These are phyloP conservation scores for Danio rerio DNA, from an alignment of 2,113 vertebrate species.

Conservation along the genomic window GRCz12tu NC_133179.1:33550501-33551000, in stretches of 20 bases:
- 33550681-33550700: background rate
- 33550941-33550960: constrained; percentile 24
- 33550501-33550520: constrained; percentile 32
- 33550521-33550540: constrained; percentile 30
- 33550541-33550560: constrained; percentile 28
- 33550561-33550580: constrained; percentile 36
- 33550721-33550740: background rate
- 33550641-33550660: background rate
- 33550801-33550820: constrained; percentile 38
- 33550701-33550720: background rate
- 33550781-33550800: too few species aligned
- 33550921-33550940: background rate
- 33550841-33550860: constrained; percentile 34
- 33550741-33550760: constrained; percentile 33
- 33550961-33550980: too few species aligned
- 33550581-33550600: constrained; percentile 16
- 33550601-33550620: constrained; percentile 2
- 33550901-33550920: constrained; percentile 39
- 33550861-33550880: constrained; percentile 39
- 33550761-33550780: background rate
- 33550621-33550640: background rate
- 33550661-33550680: background rate
- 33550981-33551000: too few species aligned
- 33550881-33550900: constrained; percentile 40
- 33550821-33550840: constrained; percentile 41